Percentiles rank a stretch among this genome's conserved stretches.
phyloP scores from a whole-genome alignment of 2,888 invertebrate species.

The Torymus tubicola region DNA sequence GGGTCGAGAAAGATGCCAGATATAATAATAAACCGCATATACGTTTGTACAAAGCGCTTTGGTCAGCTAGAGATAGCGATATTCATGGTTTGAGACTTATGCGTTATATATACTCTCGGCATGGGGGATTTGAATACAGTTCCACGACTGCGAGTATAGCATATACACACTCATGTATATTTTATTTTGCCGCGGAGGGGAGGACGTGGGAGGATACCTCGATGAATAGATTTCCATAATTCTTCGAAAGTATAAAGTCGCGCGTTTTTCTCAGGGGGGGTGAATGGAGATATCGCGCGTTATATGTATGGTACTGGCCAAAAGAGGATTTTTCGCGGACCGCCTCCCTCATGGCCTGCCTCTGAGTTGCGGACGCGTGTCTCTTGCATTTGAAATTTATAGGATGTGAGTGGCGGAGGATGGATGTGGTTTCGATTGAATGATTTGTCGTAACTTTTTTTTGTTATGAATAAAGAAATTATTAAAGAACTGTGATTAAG shows the following conservation, averaged over 20 bases:
- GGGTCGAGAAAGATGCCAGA: not conserved
- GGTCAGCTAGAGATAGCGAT: conserved; percentile 68
- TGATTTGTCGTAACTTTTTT: no score
- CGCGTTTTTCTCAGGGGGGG: conserved; percentile 47
- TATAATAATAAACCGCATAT: conserved; percentile 34
- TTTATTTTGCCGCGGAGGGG: conserved; percentile 64
- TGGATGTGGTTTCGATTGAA: no score
- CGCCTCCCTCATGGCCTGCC: not conserved
- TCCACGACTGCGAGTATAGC: conserved; percentile 60
- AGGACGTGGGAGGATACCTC: conserved; percentile 34
- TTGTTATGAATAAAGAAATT: no score
- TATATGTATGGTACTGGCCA: not conserved
- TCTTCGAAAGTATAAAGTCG: conserved; percentile 32
- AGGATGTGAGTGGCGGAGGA: no score
- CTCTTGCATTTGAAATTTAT: no score
- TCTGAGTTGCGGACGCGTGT: no score
- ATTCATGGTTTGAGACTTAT: conserved; percentile 75
- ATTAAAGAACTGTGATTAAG: no score
- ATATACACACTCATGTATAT: conserved; percentile 73
- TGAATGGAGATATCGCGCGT: not conserved
- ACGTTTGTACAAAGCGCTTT: conserved; percentile 28
- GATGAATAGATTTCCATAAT: conserved; percentile 65
- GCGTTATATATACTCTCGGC: conserved; percentile 62
- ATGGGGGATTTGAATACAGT: conserved; percentile 73
- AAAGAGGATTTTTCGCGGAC: conserved; percentile 14